Base-by-base conservation (phyloP, 2,888 invertebrate species). In the Drosophila gaucha region DNA sequence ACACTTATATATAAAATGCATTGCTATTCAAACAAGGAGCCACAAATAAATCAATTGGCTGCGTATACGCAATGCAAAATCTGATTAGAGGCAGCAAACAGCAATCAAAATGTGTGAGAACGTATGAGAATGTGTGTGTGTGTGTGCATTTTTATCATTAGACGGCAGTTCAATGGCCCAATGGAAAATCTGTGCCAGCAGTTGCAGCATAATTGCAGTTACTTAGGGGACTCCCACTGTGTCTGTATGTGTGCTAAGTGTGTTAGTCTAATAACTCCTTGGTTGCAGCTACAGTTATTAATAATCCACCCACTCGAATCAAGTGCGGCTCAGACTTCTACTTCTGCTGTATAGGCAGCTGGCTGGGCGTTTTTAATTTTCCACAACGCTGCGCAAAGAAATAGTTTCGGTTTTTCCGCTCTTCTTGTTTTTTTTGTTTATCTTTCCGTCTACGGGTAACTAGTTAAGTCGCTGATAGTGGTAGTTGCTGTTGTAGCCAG, bases 341-440 rank as follows among this genome's bases (percentile, higher is more conserved):
- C 30, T n/a, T 4, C 22, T 6, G 6, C 18, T 22, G 12, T 49
- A 47, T 39, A 41, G 41, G 30, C 38, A 44, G 18, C 56, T 52
- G 35, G 58, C 33, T 58, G 56, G 67, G 67, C 62, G 73, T 80
- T 90, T 89, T 90, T 89, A 90, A 89, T 89, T 89, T 89, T 89
- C 90, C 86, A 83, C 89, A 74, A 85, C 80, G 77, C 76, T 89
- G 77, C 74, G 86, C 89, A 89, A 83, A 89, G 90, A 89, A 90
- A 89, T 89, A 89, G 90, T 89, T 90, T 89, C 47, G 73, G 74
- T 64, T 83, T 51, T 44, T 46, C n/a, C 67, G 24, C 46, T 52
- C 65, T 51, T 16, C 49, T 49, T 49, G 16, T 24, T 49, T 44
- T 38, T 60, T 57, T 56, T 41, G 22, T 18, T 51, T 47, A 43